Conservation (phyloP, 2,888 invertebrate species). For the Parthenolecanium corni region DNA sequence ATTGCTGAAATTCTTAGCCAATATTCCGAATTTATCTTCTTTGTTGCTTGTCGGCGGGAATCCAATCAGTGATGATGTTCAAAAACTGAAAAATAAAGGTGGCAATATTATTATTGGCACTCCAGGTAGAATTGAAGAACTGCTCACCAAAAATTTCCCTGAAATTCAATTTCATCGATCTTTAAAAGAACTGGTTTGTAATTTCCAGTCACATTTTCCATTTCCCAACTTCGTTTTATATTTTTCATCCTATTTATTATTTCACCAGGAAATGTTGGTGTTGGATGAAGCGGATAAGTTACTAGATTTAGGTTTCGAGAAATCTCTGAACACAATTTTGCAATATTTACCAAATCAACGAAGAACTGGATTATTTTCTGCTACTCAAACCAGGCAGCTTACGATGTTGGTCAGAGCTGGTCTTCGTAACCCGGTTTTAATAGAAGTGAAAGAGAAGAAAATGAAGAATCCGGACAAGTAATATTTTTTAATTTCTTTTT, state of each 20-base stretch:
- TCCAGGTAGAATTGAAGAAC: constrained; percentile 83
- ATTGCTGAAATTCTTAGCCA: constrained; percentile 42
- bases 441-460: constrained; percentile 79
- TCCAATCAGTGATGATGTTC: constrained; percentile 62
- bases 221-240: not conserved
- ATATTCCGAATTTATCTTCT: constrained; percentile 44
- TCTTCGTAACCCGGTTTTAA: constrained; percentile 78
- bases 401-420: constrained; percentile 86
- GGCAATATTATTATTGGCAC: constrained; percentile 86
- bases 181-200: constrained; percentile 62
- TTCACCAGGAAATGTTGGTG: constrained; percentile 69
- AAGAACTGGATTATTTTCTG: constrained; percentile 95
- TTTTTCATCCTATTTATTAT: too few relatives aligned
- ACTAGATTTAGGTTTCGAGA: constrained; percentile 82
- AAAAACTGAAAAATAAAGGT: constrained; percentile 52
- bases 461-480: constrained; percentile 36
- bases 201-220: not conserved
- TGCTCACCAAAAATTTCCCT: constrained; percentile 55
- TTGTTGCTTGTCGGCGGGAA: constrained; percentile 71
- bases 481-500: not conserved
- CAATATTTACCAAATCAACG: constrained; percentile 84
- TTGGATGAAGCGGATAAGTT: constrained; percentile 95
- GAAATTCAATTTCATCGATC: constrained; percentile 57
- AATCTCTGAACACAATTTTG: constrained; percentile 73
- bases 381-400: constrained; percentile 92